Percentiles rank a stretch among this genome's conserved stretches.
phyloP scores from a whole-genome alignment of 2,113 vertebrate genomes.

The Hyperopisus bebe region DNA sequence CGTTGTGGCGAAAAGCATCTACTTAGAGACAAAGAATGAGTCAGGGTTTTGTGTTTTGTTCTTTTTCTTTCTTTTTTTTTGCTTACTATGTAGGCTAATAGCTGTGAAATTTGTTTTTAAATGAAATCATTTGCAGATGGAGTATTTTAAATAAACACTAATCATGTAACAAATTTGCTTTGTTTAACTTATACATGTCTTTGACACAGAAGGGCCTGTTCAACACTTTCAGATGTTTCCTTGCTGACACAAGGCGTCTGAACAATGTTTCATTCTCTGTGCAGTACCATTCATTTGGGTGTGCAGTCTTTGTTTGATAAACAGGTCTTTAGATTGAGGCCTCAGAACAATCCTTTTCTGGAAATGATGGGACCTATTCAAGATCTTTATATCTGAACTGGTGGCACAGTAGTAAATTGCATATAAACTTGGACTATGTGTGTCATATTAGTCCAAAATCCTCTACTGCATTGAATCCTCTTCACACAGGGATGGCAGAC shows the following conservation, averaged over 20 bases:
- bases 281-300: neutral
- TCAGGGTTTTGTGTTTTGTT: slow-evolving; percentile 27
- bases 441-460: neutral
- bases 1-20: slow-evolving; percentile 48
- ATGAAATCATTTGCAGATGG: slow-evolving; percentile 66
- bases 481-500: no score
- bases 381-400: neutral
- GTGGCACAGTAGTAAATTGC: neutral
- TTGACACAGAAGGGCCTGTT: neutral
- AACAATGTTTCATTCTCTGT: neutral
- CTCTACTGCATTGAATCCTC: neutral
- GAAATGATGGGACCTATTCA: neutral
- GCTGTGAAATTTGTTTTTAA: slow-evolving; percentile 87
- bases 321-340: neutral
- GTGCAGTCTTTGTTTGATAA: neutral
- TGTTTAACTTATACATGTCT: slow-evolving; percentile 19
- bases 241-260: neutral
- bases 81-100: slow-evolving; percentile 95
- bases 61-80: slow-evolving; percentile 38
- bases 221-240: neutral
- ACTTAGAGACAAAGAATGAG: slow-evolving; percentile 39
- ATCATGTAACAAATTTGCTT: slow-evolving; percentile 50
- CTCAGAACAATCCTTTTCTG: neutral
- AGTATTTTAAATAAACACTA: slow-evolving; percentile 75
- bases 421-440: neutral